Percentiles rank a stretch among this genome's conserved stretches.
Evolutionary conservation across 2,797 vertebrate species (phyloP).

Genomic region (Argya squamiceps): DNA sequence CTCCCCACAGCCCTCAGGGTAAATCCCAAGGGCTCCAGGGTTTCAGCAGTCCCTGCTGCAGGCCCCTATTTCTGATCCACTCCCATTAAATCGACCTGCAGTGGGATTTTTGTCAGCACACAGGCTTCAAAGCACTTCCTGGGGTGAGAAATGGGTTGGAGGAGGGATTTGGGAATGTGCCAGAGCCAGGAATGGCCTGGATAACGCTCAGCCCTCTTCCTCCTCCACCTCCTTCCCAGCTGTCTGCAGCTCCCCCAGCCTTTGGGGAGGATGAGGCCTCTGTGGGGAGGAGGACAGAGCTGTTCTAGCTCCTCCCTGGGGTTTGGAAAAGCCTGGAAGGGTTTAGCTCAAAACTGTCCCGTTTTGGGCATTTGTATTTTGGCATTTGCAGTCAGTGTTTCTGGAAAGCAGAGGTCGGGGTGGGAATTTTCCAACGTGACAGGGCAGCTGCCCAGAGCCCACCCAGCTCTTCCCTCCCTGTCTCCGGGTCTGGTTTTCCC

Average conservation of each 20-base stretch:
- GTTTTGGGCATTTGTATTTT: background rate
- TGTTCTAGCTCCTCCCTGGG: background rate
- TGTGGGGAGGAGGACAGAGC: background rate
- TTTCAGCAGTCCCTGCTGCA: background rate
- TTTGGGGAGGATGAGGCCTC: accelerated
- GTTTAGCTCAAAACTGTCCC: background rate
- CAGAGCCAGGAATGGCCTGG: accelerated
- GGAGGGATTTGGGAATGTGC: background rate
- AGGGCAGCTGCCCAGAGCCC: background rate
- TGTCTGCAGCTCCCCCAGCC: background rate
- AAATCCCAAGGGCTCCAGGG: background rate
- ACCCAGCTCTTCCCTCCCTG: background rate
- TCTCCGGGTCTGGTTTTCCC: background rate
- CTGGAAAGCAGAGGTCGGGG: background rate
- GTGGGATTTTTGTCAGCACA: background rate
- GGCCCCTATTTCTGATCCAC: background rate
- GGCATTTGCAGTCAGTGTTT: background rate
- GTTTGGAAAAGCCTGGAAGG: background rate
- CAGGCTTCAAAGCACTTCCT: background rate
- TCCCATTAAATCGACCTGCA: background rate
- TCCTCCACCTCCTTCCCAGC: background rate
- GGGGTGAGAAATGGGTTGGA: background rate
- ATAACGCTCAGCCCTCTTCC: background rate
- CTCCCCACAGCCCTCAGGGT: background rate
- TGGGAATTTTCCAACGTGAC: background rate